Evolutionary conservation across 2,888 invertebrate species (phyloP).

Genomic region (Stratiomys singularior): DNA sequence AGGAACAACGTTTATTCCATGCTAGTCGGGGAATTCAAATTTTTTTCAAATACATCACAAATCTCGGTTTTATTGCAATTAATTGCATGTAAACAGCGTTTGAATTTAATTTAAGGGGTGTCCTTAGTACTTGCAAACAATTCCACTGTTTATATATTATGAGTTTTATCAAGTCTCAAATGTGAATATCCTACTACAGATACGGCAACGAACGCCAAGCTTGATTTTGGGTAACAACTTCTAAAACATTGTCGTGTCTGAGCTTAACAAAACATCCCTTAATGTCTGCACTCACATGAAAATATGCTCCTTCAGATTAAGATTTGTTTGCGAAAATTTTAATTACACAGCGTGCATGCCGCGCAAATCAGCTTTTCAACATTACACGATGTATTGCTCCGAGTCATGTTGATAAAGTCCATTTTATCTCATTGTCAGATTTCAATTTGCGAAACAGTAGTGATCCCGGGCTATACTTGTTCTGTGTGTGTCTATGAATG

Average conservation of each 20-base stretch:
- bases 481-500: conserved; percentile 16
- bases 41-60: conserved; percentile 32
- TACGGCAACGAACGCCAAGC: no score
- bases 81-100: conserved; percentile 14
- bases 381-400: conserved; percentile 7
- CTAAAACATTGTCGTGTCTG: not conserved
- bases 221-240: no score
- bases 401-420: conserved; percentile 41
- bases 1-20: not conserved
- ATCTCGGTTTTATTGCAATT: conserved; percentile 34
- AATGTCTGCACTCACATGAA: not conserved
- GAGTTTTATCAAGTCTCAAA: no score
- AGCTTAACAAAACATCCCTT: not conserved
- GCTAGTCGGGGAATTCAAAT: not conserved
- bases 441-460: conserved; percentile 40
- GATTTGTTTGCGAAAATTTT: conserved; percentile 38
- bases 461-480: conserved; percentile 34
- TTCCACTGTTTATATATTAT: no score
- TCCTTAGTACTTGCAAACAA: no score
- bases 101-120: conserved; percentile 7
- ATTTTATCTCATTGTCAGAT: conserved; percentile 30
- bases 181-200: not conserved
- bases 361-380: conserved; percentile 1
- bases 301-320: conserved; percentile 18
- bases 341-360: conserved; percentile 15